These are phyloP conservation scores for Hypocryptadius cinnamomeus DNA, from an alignment of 2,113 vertebrate genomes.

Conservation along the genomic window DNA sequence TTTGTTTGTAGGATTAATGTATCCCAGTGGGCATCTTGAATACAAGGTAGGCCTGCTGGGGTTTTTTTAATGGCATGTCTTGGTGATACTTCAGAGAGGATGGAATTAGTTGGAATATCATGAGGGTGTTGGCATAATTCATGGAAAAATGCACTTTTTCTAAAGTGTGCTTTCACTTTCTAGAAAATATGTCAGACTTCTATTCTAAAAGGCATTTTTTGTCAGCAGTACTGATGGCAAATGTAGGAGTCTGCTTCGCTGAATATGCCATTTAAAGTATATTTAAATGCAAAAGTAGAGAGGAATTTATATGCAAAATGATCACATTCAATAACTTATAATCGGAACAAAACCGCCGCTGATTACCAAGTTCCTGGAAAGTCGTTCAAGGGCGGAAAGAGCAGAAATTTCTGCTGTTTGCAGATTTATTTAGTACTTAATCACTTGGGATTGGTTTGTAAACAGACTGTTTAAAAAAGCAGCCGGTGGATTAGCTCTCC, in stretches of 20 bases:
- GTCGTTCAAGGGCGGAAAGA: slow-evolving; percentile 22
- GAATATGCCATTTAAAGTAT: background rate
- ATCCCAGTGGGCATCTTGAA: background rate
- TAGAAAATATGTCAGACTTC: background rate
- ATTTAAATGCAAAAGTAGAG: background rate
- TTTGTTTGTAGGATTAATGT: background rate
- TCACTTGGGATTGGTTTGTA: slow-evolving; percentile 24
- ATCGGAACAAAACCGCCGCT: background rate
- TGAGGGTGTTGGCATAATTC: background rate
- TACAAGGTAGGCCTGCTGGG: background rate
- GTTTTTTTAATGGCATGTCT: background rate
- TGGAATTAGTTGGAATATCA: background rate
- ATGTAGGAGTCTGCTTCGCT: background rate
- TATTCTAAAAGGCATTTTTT: background rate
- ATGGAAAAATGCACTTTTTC: background rate
- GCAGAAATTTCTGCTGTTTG: slow-evolving; percentile 5
- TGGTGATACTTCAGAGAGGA: background rate
- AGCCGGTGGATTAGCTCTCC: background rate
- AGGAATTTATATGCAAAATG: background rate
- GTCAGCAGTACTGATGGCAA: background rate
- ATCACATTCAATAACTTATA: slow-evolving; percentile 16
- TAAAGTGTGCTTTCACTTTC: background rate
- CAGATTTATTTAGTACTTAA: background rate
- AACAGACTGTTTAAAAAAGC: slow-evolving; percentile 29
- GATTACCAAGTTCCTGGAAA: background rate